Conservation (phyloP, 1,140 invertebrate species). For the Drosophila sulfurigaster region DNA sequence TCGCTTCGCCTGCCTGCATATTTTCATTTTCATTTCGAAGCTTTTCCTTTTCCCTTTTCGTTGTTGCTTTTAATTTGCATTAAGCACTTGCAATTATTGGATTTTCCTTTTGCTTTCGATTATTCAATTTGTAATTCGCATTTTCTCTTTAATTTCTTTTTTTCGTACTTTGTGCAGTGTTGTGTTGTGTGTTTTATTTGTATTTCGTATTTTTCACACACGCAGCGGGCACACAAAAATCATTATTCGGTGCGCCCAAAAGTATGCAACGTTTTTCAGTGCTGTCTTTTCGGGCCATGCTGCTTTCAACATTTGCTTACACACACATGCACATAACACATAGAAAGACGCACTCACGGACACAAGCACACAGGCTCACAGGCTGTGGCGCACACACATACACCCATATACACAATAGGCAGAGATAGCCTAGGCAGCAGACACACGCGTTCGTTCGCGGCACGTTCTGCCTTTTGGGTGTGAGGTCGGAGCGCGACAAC, state of each 20-base stretch:
- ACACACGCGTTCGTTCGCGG: slow-evolving; percentile 48
- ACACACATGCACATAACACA: slow-evolving; percentile 35
- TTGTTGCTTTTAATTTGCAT: slow-evolving; percentile 28
- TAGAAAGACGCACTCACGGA: slow-evolving; percentile 25
- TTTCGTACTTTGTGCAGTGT: slow-evolving; percentile 1
- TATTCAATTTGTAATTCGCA: slow-evolving; percentile 11
- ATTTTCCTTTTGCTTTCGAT: slow-evolving; percentile 12
- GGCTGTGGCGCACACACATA: slow-evolving; percentile 10
- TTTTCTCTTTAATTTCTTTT: neutral
- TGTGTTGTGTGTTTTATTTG: slow-evolving; percentile 35
- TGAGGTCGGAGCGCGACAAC: slow-evolving; percentile 15
- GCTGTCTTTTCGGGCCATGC: slow-evolving; percentile 72
- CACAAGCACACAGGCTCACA: slow-evolving; percentile 29
- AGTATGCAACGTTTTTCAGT: slow-evolving; percentile 69
- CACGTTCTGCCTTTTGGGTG: slow-evolving; percentile 25
- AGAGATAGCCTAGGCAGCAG: slow-evolving; percentile 55
- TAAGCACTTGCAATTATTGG: slow-evolving; percentile 32
- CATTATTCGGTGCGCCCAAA: slow-evolving; percentile 69
- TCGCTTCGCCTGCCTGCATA: slow-evolving; percentile 41
- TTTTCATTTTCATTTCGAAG: slow-evolving; percentile 37
- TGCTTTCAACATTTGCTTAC: slow-evolving; percentile 51
- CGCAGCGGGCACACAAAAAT: slow-evolving; percentile 59
- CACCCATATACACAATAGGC: neutral
- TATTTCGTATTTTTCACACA: slow-evolving; percentile 45
- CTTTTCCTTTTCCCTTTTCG: slow-evolving; percentile 12